Conservation (phyloP, 2,113 vertebrate genomes). For the Cercopithecus mona region DNA sequence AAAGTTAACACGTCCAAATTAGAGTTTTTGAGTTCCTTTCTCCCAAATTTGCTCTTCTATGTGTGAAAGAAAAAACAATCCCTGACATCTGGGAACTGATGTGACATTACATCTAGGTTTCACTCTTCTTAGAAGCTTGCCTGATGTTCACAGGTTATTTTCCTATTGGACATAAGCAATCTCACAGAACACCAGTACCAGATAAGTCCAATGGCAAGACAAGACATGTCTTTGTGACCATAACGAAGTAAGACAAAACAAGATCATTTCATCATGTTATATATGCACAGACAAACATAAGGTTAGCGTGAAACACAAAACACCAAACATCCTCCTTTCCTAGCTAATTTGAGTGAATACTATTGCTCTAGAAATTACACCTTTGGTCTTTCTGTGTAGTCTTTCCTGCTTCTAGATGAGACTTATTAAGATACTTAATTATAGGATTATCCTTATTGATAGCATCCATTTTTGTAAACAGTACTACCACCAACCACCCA, state of each 20-base stretch:
- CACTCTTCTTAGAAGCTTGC: background rate
- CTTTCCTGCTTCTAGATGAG: background rate
- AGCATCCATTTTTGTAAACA: background rate
- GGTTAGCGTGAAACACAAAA: slow-evolving; percentile 4
- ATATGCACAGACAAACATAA: background rate
- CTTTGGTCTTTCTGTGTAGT: background rate
- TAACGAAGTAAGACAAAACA: slow-evolving; percentile 9
- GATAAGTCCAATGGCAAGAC: background rate
- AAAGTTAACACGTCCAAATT: background rate
- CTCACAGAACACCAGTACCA: background rate
- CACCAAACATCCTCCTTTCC: background rate
- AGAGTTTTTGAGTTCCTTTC: background rate
- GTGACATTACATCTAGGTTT: background rate
- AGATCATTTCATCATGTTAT: background rate
- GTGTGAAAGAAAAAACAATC: background rate
- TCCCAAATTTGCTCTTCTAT: background rate
- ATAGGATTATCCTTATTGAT: background rate
- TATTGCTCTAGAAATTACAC: background rate
- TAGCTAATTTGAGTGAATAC: background rate
- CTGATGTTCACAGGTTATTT: background rate
- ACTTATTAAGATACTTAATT: background rate
- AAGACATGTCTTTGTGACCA: background rate
- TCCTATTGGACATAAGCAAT: background rate
- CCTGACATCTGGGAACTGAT: background rate
- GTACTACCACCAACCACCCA: background rate